A percentile compares a stretch with the other conserved stretches of the same genome.
phyloP scores from a whole-genome alignment of 2,888 invertebrate genomes.

The Craniophora ligustri region DNA sequence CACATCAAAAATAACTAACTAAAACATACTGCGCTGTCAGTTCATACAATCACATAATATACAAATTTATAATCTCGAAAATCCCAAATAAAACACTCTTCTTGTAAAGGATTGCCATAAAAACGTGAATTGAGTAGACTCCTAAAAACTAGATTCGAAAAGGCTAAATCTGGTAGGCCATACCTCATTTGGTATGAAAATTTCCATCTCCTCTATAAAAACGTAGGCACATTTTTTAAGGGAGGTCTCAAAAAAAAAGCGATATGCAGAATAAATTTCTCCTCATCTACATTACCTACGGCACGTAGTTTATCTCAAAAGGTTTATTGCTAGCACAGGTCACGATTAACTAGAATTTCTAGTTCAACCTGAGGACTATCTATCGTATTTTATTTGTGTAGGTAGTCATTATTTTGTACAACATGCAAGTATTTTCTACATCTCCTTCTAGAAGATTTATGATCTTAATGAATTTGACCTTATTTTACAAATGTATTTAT shows the following conservation, averaged over 20 bases:
- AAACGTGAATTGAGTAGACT: slow-evolving; percentile 16
- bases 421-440: background rate
- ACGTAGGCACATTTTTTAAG: slow-evolving; percentile 47
- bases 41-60: background rate
- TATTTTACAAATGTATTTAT: no score
- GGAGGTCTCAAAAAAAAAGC: slow-evolving; percentile 40
- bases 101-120: background rate
- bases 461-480: background rate
- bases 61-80: no score
- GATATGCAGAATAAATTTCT: slow-evolving; percentile 45
- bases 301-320: slow-evolving; percentile 49
- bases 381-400: slow-evolving; percentile 40
- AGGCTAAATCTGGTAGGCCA: slow-evolving; percentile 15
- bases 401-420: slow-evolving; percentile 22
- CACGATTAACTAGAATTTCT: slow-evolving; percentile 46
- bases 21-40: no score
- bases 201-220: slow-evolving; percentile 42
- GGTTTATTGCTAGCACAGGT: slow-evolving; percentile 45
- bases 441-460: background rate
- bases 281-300: slow-evolving; percentile 53
- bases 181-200: slow-evolving; percentile 37
- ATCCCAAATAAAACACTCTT: background rate
- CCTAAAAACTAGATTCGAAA: background rate
- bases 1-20: no score
- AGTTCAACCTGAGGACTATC: slow-evolving; percentile 21